These are phyloP conservation scores for Actias luna DNA, from an alignment of 2,888 invertebrate genomes.

Conservation along the genomic window DNA sequence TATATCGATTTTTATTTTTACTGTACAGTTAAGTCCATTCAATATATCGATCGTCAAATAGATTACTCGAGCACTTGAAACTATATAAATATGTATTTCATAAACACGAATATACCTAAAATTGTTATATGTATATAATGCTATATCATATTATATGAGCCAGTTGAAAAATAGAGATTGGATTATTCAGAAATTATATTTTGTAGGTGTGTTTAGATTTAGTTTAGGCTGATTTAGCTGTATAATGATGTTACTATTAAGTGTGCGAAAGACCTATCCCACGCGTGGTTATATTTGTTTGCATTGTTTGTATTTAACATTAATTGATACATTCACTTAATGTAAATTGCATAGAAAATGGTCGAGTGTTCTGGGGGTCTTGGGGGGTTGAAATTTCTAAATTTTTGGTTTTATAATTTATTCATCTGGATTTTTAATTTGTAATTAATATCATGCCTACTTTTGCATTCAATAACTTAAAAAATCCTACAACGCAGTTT, in stretches of 20 bases:
- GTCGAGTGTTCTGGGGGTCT: constrained; percentile 36
- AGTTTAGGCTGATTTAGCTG: constrained; percentile 69
- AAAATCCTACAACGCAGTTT: no score
- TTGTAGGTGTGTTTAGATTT: constrained; percentile 63
- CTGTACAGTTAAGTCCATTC: background rate
- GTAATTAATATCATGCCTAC: no score
- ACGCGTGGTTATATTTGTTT: constrained; percentile 60
- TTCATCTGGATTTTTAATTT: no score
- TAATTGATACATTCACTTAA: constrained; percentile 70
- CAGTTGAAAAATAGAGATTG: constrained; percentile 35
- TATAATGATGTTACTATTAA: constrained; percentile 64
- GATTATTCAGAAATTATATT: constrained; percentile 25
- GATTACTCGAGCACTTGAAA: background rate
- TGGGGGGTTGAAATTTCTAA: no score
- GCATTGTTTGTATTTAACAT: constrained; percentile 54
- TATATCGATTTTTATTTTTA: background rate
- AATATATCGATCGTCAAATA: background rate
- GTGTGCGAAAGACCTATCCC: constrained; percentile 53
- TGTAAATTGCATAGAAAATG: constrained; percentile 38
- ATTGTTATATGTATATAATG: constrained; percentile 78
- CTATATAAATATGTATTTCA: background rate
- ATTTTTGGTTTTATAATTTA: no score
- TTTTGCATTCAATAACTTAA: no score
- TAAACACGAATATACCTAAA: constrained; percentile 20
- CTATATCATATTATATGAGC: constrained; percentile 39